Evolutionary conservation across 2,797 vertebrate genomes (phyloP).

Genomic region (Oryzias sinensis): DNA sequence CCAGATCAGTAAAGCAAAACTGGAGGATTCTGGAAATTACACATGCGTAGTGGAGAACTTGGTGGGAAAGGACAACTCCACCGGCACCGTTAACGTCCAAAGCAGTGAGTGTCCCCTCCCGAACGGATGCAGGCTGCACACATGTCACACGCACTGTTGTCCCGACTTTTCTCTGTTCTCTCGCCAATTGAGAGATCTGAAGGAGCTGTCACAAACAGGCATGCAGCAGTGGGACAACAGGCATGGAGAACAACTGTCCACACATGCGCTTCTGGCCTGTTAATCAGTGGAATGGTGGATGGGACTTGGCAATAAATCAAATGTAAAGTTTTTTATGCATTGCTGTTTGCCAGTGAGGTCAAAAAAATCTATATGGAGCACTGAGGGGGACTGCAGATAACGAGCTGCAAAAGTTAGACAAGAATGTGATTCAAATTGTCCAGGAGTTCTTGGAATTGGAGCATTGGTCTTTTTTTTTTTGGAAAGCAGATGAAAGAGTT

Average conservation of each 20-base stretch:
- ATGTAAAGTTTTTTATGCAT: slow-evolving; percentile 23
- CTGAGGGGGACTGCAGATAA: no score
- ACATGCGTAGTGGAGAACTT: slow-evolving; percentile 93
- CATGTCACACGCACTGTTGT: slow-evolving; percentile 39
- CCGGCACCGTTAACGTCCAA: slow-evolving; percentile 91
- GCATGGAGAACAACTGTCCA: slow-evolving; percentile 69
- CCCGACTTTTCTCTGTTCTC: slow-evolving; percentile 57
- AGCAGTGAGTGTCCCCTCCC: slow-evolving; percentile 85
- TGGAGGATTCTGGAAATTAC: slow-evolving; percentile 95
- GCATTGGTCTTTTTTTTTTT: slow-evolving; percentile 32
- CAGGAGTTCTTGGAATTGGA: background rate
- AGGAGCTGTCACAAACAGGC: slow-evolving; percentile 52
- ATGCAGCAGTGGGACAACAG: slow-evolving; percentile 50
- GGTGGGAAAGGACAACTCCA: slow-evolving; percentile 88
- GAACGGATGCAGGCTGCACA: slow-evolving; percentile 37
- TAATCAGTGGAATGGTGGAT: slow-evolving; percentile 37
- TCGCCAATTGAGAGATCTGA: slow-evolving; percentile 59
- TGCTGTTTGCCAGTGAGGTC: slow-evolving; percentile 1
- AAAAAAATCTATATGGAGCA: no score
- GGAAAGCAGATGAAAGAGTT: slow-evolving; percentile 62
- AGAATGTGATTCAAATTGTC: no score
- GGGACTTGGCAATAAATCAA: slow-evolving; percentile 24
- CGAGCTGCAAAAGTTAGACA: no score
- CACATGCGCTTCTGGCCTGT: slow-evolving; percentile 45
- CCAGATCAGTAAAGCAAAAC: slow-evolving; percentile 91